phyloP scores from a whole-genome alignment of 2,888 invertebrate species.

The Seira musarum region DNA sequence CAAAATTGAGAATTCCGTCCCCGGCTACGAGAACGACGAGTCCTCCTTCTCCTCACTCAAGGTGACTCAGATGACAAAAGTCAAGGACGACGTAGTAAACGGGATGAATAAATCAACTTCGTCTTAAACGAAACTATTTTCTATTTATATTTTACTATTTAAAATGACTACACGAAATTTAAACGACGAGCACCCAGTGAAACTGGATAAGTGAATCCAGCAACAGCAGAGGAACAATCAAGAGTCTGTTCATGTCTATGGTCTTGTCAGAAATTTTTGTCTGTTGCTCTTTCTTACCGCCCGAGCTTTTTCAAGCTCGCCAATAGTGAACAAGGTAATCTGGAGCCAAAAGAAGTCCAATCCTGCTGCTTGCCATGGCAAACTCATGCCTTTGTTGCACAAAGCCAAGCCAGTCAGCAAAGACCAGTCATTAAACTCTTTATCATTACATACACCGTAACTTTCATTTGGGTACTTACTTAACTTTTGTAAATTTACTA shows the following conservation, averaged over 20 bases:
- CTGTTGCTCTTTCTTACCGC: conserved; percentile 4
- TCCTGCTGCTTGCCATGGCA: too few relatives aligned
- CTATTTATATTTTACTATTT: not conserved
- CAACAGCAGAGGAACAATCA: not conserved
- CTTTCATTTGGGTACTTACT: too few relatives aligned
- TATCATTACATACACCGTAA: too few relatives aligned
- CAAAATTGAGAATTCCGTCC: not conserved
- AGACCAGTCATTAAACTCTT: too few relatives aligned
- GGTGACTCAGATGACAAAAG: not conserved
- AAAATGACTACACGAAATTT: too few relatives aligned
- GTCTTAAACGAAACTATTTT: not conserved
- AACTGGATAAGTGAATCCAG: not conserved
- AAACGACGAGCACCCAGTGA: too few relatives aligned
- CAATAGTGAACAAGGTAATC: not conserved
- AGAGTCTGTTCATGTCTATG: not conserved
- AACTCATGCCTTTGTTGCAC: too few relatives aligned
- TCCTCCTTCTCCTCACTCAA: not conserved
- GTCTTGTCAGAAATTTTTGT: conserved; percentile 1
- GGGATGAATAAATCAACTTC: not conserved
- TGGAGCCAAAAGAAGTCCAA: not conserved
- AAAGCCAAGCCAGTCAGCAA: too few relatives aligned
- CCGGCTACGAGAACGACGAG: not conserved
- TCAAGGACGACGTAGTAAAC: not conserved
- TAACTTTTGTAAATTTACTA: too few relatives aligned
- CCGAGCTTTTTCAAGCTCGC: not conserved